Base-by-base conservation (phyloP, 2,113 vertebrate species). In the Bolborhynchus lineola region DNA sequence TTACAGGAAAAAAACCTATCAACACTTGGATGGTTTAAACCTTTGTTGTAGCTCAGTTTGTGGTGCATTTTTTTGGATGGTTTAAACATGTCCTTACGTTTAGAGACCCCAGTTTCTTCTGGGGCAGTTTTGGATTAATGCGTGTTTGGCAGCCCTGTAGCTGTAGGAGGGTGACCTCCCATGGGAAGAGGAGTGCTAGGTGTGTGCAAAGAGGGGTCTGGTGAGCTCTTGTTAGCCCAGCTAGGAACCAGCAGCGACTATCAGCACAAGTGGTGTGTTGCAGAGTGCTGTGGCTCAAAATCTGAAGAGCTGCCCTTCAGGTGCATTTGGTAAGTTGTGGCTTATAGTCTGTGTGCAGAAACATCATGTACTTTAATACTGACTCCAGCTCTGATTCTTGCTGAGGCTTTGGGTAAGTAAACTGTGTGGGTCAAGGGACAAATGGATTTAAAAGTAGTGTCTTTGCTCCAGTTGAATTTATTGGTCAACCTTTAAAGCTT, bases 141-240 rank as follows among this genome's bases (percentile, higher is more conserved):
- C 4, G 16, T 60, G 13, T 10, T 37, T 35, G 62, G 44, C 26
- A 60, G 19, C 11, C 20, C 33, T 52, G 16, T 65, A 60, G 42
- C 0, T 0, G 35, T 23, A 39, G 28, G 26, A 90, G 7, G 11
- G 17, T 24, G 39, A 93, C 7, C 2, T 57, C 33, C 42, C 39
- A 21, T 0, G 2, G 46, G 24, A 82, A 39, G 10, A 71, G 6
- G 9, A 86, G 33, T 3, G 1, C 17, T 35, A 37, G 8, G 10
- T 3, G 12, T 49, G 35, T 63, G 33, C 21, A 29, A 31, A 2
- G 31, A 1, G 9, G 9, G 2, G 4, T 59, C 64, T 60, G 42
- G 3, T 13, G 75, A 62, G 19, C 16, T 71, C 31, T 52, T 7
- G 7, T 49, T 42, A 55, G 20, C 15, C 17, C 69, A 74, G 16